Evolutionary conservation across 30 jellyfish, hydroid and myxozoan genomes (phyloP), one percentile per base, ranked within the genome.

Genomic region (Turritopsis rubra): DNA sequence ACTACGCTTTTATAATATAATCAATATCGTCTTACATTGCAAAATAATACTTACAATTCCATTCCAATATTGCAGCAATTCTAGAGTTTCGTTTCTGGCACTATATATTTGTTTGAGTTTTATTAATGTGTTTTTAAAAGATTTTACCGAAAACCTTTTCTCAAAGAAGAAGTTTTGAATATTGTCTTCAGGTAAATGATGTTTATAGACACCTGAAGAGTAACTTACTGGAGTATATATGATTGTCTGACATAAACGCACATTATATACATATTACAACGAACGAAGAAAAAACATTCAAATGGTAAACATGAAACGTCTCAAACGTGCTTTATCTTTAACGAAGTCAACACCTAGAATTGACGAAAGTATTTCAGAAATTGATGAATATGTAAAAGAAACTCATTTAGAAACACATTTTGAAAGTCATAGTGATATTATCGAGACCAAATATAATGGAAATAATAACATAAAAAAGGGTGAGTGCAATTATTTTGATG

Each of bases 261-360:
- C n/a, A n/a, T n/a, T n/a, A n/a, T n/a, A n/a, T 68, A 68, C 17
- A 27, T 68, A n/a, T 7, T n/a, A 68, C 9, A 16, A 9, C 28
- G 30, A 68, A 68, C 19, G 22, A 18, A 9, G 9, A 68, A 68
- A n/a, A n/a, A n/a, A 68, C 77, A 68, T 9, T 68, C 30, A 68
- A n/a, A 68, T n/a, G 30, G 30, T 27, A n/a, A 68, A 27, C 71
- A 93, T 93, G 99, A 93, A 95, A 88, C 84, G 96, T 73, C 80
- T 93, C 54, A 93, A 93, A 85, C 93, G 99, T 72, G 99, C 96
- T 19, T 84, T 93, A 72, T 93, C 99, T 52, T 79, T 93, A 26
- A 93, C 96, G 18, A 93, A 93, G 70, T 80, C 87, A 25, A 92
- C 97, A 54, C 99, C 99, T 66, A 93, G 92, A 83, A 93, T 93